Evolutionary conservation across 2,888 invertebrate genomes (phyloP).

Genomic region (Thera britannica): DNA sequence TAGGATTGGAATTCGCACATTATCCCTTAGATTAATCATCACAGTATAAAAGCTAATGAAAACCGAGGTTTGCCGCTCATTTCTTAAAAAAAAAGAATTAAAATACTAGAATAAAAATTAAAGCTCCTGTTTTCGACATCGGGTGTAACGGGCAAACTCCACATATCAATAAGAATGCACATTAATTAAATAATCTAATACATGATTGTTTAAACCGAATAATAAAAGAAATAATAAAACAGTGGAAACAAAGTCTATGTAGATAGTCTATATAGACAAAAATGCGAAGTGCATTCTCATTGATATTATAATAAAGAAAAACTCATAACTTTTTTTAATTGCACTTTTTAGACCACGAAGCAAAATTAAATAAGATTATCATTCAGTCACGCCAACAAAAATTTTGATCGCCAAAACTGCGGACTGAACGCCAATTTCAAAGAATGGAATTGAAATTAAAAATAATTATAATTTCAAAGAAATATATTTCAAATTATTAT

Average conservation of each 20-base stretch:
- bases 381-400: conserved; percentile 30
- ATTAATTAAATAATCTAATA: background rate
- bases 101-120: conserved; percentile 37
- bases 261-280: too few species aligned
- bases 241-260: background rate
- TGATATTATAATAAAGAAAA: background rate
- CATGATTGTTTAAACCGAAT: background rate
- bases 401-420: conserved; percentile 42
- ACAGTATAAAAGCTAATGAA: conserved; percentile 57
- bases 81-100: conserved; percentile 20
- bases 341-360: conserved; percentile 44
- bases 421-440: conserved; percentile 31
- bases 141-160: conserved; percentile 38
- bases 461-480: conserved; percentile 31
- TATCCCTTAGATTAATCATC: conserved; percentile 54
- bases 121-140: conserved; percentile 37
- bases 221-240: background rate
- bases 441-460: conserved; percentile 30
- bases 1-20: conserved; percentile 41
- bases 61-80: conserved; percentile 38
- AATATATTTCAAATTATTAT: conserved; percentile 38
- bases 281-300: conserved; percentile 30
- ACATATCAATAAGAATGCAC: conserved; percentile 28
- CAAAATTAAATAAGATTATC: background rate
- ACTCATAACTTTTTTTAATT: conserved; percentile 28